Conservation (phyloP, 92 coral and sea anemone genomes). For the Phenganax subtilis region DNA sequence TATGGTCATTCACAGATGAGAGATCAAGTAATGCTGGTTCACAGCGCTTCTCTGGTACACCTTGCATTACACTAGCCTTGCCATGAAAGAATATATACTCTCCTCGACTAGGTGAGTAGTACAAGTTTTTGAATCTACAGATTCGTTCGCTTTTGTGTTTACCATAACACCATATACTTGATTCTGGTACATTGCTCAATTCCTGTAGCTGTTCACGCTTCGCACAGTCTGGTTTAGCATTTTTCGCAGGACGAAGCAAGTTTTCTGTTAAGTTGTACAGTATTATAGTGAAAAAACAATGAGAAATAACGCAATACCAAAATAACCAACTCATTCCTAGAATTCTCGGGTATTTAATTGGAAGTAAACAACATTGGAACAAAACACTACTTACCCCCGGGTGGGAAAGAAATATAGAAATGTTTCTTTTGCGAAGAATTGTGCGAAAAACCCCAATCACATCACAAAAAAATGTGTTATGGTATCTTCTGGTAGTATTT, state of each 20-base stretch:
- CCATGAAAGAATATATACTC: slow-evolving; percentile 90
- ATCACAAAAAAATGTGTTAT: neutral
- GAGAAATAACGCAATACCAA: slow-evolving; percentile 39
- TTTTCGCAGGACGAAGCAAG: neutral
- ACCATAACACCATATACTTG: slow-evolving; percentile 85
- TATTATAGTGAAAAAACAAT: slow-evolving; percentile 32
- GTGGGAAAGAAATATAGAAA: neutral
- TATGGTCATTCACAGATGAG: slow-evolving; percentile 83
- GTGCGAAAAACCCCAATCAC: neutral
- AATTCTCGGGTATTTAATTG: neutral
- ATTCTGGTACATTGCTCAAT: slow-evolving; percentile 42
- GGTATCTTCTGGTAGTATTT: neutral
- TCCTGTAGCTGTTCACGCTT: neutral
- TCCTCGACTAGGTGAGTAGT: slow-evolving; percentile 62
- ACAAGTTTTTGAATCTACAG: slow-evolving; percentile 80
- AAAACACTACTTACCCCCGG: neutral
- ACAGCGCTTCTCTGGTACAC: slow-evolving; percentile 75
- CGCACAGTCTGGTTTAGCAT: neutral
- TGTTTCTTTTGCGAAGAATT: neutral
- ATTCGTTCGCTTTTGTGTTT: slow-evolving; percentile 63
- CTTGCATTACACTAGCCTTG: slow-evolving; percentile 58
- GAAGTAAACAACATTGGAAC: neutral
- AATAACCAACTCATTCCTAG: slow-evolving; percentile 25
- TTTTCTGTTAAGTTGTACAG: slow-evolving; percentile 33
- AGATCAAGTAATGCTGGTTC: slow-evolving; percentile 82